Conservation (phyloP, 2,113 vertebrate species). For the Dromaius novaehollandiae region DNA sequence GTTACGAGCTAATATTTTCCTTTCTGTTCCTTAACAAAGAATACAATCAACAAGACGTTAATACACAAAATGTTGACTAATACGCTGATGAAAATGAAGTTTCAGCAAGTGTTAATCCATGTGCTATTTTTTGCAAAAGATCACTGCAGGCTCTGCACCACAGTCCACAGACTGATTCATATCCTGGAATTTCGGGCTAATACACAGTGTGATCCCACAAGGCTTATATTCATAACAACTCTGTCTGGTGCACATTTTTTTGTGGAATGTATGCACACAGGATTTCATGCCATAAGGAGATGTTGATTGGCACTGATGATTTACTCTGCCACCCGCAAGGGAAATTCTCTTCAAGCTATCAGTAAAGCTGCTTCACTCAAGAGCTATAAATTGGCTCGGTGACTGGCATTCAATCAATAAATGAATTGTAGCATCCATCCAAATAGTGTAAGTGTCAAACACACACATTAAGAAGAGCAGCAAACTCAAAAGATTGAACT, state of each 20-base stretch:
- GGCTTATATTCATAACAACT: background rate
- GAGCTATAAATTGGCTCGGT: background rate
- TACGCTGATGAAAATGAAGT: background rate
- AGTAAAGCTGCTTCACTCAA: background rate
- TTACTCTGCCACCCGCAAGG: background rate
- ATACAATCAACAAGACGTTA: background rate
- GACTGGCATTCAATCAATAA: background rate
- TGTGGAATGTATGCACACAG: background rate
- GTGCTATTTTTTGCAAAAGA: background rate
- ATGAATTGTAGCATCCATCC: background rate
- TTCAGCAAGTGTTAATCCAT: background rate
- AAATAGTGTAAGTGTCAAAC: background rate
- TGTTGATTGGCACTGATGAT: background rate
- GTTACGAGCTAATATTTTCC: background rate
- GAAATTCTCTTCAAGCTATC: background rate
- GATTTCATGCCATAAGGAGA: background rate
- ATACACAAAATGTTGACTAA: background rate
- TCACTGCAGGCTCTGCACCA: background rate
- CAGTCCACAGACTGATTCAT: slow-evolving; percentile 18
- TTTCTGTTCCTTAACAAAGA: background rate
- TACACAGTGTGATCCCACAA: background rate
- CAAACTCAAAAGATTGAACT: background rate
- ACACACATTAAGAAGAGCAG: background rate
- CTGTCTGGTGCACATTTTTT: background rate
- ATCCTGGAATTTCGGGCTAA: slow-evolving; percentile 44